These are phyloP conservation scores for Tholera decimalis DNA, from an alignment of 2,888 invertebrate species.

Conservation along the genomic window DNA sequence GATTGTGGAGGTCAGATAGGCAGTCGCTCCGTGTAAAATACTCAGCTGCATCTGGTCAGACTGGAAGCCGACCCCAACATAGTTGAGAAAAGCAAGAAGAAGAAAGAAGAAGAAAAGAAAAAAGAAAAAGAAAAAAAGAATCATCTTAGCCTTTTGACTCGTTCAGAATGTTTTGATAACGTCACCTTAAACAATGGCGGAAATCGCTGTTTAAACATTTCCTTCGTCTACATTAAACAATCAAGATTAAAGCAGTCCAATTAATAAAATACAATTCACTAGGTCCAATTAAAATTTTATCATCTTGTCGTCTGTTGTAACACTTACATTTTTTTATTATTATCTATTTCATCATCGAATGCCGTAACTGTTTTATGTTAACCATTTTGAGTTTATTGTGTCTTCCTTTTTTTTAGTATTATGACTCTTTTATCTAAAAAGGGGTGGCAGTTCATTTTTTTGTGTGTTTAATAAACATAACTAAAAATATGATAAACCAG, in stretches of 20 bases:
- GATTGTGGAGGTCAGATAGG: too few relatives aligned
- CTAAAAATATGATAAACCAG: too few relatives aligned
- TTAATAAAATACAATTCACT: conserved; percentile 69
- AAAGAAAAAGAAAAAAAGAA: too few relatives aligned
- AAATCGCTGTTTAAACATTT: not conserved
- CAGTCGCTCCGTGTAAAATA: too few relatives aligned
- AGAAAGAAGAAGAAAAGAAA: too few relatives aligned
- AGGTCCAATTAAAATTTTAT: conserved; percentile 65
- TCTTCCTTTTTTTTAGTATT: conserved; percentile 30
- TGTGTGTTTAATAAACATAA: not conserved
- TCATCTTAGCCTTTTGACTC: too few relatives aligned
- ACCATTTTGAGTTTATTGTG: conserved; percentile 60
- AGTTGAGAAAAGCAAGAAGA: too few relatives aligned
- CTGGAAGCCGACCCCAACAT: too few relatives aligned
- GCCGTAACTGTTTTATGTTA: conserved; percentile 73
- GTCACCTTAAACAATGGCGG: not conserved
- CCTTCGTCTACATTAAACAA: conserved; percentile 46
- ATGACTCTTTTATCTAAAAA: not conserved
- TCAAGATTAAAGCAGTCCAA: conserved; percentile 69
- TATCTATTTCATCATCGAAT: conserved; percentile 77
- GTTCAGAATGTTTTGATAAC: too few relatives aligned
- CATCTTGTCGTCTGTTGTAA: conserved; percentile 54
- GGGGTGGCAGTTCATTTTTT: not conserved
- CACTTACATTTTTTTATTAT: conserved; percentile 74
- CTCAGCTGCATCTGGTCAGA: too few relatives aligned